These are phyloP conservation scores for Drosophila antonietae DNA, from an alignment of 2,888 invertebrate species.

Conservation along the genomic window DNA sequence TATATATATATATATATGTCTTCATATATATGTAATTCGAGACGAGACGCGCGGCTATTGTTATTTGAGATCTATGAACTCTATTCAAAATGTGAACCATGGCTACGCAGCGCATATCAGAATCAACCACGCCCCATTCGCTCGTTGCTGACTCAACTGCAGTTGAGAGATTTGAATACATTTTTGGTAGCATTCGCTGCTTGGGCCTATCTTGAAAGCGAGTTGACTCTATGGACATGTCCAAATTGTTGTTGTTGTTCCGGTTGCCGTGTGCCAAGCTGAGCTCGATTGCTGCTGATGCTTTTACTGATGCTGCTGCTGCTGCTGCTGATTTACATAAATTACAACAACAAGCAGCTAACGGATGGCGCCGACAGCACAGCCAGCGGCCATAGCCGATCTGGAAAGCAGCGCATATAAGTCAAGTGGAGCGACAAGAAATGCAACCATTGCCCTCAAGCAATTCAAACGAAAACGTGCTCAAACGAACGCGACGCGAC, in stretches of 20 bases:
- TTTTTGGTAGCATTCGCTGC: slow-evolving; percentile 66
- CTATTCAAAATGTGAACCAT: slow-evolving; percentile 48
- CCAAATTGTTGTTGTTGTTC: slow-evolving; percentile 11
- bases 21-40: background rate
- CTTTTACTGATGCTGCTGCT: background rate
- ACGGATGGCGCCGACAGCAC: slow-evolving; percentile 43
- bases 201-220: slow-evolving; percentile 31
- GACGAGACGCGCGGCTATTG: slow-evolving; percentile 25
- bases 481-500: slow-evolving; percentile 31
- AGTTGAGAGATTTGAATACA: slow-evolving; percentile 74
- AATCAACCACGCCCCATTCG: slow-evolving; percentile 47
- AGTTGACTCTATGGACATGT: slow-evolving; percentile 21
- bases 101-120: slow-evolving; percentile 39
- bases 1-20: background rate
- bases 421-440: slow-evolving; percentile 69
- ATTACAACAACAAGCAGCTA: slow-evolving; percentile 50
- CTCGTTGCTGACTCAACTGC: slow-evolving; percentile 22
- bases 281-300: slow-evolving; percentile 5
- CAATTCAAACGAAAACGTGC: slow-evolving; percentile 61
- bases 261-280: slow-evolving; percentile 15
- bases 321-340: slow-evolving; percentile 64
- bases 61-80: slow-evolving; percentile 19
- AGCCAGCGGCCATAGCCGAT: slow-evolving; percentile 34
- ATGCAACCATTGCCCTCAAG: slow-evolving; percentile 76
- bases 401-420: slow-evolving; percentile 73